Conservation (phyloP, 1,140 invertebrate species). For the Cydia pomonella region DNA sequence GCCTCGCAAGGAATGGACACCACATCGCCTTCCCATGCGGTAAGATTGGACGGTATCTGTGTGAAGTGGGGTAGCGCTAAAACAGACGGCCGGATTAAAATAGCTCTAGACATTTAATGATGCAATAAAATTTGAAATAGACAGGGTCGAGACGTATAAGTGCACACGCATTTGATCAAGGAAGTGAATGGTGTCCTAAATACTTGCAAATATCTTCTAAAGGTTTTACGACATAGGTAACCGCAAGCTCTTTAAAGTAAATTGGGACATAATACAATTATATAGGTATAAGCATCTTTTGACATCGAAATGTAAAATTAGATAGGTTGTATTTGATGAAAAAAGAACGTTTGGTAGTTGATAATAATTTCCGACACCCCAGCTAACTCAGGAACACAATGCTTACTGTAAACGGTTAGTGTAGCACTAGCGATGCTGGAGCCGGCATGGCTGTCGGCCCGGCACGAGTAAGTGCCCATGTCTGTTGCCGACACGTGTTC, state of each 20-base stretch:
- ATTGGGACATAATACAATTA: too few species aligned
- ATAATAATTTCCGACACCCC: background rate
- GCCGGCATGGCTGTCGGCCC: conserved; percentile 77
- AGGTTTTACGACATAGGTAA: background rate
- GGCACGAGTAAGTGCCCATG: conserved; percentile 77
- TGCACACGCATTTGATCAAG: conserved; percentile 10
- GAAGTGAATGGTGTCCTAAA: conserved; percentile 26
- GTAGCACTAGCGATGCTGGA: conserved; percentile 74
- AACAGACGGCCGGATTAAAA: conserved; percentile 77
- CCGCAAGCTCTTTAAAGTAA: background rate
- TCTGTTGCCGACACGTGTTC: conserved; percentile 76
- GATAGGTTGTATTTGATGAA: background rate
- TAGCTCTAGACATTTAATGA: conserved; percentile 62
- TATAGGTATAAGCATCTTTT: too few species aligned
- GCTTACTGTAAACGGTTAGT: conserved; percentile 78
- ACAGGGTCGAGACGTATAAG: conserved; percentile 29
- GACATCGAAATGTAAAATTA: background rate
- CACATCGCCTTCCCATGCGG: conserved; percentile 88
- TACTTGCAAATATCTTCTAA: conserved; percentile 7
- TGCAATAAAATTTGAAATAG: conserved; percentile 64
- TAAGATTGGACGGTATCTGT: conserved; percentile 91
- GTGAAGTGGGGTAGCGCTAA: conserved; percentile 95
- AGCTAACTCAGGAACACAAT: background rate
- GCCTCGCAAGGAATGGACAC: conserved; percentile 94
- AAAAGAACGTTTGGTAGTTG: background rate